phyloP scores from a whole-genome alignment of 2,113 vertebrate genomes.

The Oncorhynchus gorbuscha region DNA sequence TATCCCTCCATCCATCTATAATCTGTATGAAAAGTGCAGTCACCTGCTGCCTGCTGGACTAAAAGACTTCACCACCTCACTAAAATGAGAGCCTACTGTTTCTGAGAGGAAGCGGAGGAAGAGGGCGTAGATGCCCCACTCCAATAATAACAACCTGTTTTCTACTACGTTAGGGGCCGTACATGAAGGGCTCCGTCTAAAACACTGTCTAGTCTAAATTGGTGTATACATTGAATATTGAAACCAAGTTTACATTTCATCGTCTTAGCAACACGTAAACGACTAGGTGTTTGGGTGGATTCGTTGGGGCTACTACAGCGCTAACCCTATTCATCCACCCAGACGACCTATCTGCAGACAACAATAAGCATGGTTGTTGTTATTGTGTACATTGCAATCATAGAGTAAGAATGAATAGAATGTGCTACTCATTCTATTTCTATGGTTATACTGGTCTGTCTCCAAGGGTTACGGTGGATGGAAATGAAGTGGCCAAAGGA shows the following conservation, averaged over 20 bases:
- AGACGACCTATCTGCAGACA: not conserved
- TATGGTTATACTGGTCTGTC: not conserved
- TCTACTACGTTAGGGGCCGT: slow-evolving; percentile 66
- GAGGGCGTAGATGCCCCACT: slow-evolving; percentile 63
- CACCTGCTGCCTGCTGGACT: no score
- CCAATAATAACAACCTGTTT: slow-evolving; percentile 65
- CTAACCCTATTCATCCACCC: not conserved
- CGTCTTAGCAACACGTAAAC: slow-evolving; percentile 50
- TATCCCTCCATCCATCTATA: no score
- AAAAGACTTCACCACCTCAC: not conserved
- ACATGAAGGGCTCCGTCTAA: slow-evolving; percentile 63
- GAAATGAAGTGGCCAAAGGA: not conserved
- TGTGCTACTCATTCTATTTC: not conserved
- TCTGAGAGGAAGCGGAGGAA: slow-evolving; percentile 50
- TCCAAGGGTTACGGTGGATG: not conserved
- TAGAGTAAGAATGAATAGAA: no score
- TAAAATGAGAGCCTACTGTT: slow-evolving; percentile 55
- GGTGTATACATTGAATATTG: slow-evolving; percentile 61
- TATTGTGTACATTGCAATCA: not conserved
- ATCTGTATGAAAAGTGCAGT: no score
- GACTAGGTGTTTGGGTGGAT: slow-evolving; percentile 28
- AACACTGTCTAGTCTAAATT: slow-evolving; percentile 64
- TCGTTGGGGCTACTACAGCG: not conserved
- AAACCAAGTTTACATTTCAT: slow-evolving; percentile 61
- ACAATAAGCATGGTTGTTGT: slow-evolving; percentile 1